Evolutionary conservation across 2,888 invertebrate genomes (phyloP).

Genomic region (Ophion ventricosus): DNA sequence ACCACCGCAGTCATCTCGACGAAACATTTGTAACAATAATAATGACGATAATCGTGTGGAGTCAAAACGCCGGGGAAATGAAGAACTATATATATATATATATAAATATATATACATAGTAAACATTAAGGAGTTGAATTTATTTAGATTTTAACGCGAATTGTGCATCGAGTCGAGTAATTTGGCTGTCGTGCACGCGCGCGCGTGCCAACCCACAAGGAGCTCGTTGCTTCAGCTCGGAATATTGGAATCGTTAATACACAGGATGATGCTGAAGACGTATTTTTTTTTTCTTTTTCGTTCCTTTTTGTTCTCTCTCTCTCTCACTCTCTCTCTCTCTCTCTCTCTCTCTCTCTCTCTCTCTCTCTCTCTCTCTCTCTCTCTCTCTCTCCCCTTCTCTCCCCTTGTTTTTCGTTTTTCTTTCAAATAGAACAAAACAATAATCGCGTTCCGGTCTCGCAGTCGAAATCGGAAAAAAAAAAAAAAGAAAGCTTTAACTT

Average conservation of each 20-base stretch:
- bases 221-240: conserved; percentile 61
- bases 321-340: background rate
- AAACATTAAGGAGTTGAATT: conserved; percentile 48
- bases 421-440: background rate
- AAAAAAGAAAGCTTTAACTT: conserved; percentile 8
- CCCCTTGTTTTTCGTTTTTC: background rate
- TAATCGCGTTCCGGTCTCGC: background rate
- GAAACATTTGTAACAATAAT: conserved; percentile 71
- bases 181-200: conserved; percentile 63
- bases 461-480: background rate
- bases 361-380: background rate
- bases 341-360: background rate
- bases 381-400: background rate
- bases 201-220: conserved; percentile 56
- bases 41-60: conserved; percentile 69
- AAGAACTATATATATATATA: conserved; percentile 40
- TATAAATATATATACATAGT: conserved; percentile 54
- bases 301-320: background rate
- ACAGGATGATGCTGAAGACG: conserved; percentile 35
- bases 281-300: conserved; percentile 19
- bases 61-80: conserved; percentile 57
- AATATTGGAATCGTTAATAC: conserved; percentile 74
- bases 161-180: conserved; percentile 66
- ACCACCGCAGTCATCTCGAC: conserved; percentile 32
- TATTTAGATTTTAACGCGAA: conserved; percentile 55